Conservation (phyloP, 2,797 vertebrate genomes). For the Carduelis carduelis region DNA sequence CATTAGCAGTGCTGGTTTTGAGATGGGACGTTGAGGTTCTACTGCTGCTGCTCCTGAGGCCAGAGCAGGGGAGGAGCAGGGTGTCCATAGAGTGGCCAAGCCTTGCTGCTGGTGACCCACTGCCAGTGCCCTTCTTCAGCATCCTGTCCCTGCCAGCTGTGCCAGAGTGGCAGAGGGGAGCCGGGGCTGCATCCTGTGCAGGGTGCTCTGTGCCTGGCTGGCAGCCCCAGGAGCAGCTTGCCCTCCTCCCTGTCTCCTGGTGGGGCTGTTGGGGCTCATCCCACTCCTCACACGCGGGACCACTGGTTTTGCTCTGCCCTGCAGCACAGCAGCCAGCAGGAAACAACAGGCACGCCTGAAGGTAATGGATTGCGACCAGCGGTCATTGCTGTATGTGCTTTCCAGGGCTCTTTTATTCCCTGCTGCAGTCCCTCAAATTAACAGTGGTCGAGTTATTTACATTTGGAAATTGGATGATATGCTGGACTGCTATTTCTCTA, state of each 20-base stretch:
- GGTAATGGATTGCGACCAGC: not conserved
- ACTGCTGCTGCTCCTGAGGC: not conserved
- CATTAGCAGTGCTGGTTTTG: not conserved
- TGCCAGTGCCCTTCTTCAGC: not conserved
- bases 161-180: fast-evolving
- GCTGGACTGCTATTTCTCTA: slow-evolving; percentile 55
- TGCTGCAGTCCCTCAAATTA: slow-evolving; percentile 42
- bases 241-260: not conserved
- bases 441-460: slow-evolving; percentile 58
- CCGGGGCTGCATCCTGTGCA: not conserved
- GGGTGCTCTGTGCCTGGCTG: not conserved
- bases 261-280: not conserved
- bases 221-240: not conserved
- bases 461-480: slow-evolving; percentile 63
- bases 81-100: not conserved
- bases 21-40: fast-evolving
- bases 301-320: not conserved
- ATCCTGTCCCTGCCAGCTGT: too few relatives aligned
- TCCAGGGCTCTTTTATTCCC: slow-evolving; percentile 41
- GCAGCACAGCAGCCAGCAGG: not conserved
- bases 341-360: not conserved
- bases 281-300: fast-evolving
- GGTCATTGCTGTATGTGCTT: not conserved
- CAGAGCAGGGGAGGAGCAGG: not conserved
- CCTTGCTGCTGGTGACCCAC: not conserved